phyloP scores from a whole-genome alignment of 2,113 vertebrate genomes.

The Rutilus rutilus region DNA sequence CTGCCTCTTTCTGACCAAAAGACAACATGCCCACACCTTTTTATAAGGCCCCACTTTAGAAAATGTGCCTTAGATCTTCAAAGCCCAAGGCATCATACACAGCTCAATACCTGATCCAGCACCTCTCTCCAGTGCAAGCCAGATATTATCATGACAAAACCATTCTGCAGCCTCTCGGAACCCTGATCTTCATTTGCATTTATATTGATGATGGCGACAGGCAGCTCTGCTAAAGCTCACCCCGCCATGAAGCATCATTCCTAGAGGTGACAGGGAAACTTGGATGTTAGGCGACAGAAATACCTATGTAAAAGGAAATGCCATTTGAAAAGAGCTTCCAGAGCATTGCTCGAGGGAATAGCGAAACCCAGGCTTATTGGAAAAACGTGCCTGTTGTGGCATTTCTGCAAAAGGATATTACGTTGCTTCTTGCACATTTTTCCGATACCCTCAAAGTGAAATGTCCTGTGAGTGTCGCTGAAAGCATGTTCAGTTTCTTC shows the following conservation, averaged over 20 bases:
- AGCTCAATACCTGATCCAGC: constrained; percentile 60
- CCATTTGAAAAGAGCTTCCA: constrained; percentile 37
- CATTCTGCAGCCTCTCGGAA: constrained; percentile 54
- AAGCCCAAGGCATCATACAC: constrained; percentile 63
- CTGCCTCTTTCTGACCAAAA: constrained; percentile 41
- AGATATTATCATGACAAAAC: constrained; percentile 73
- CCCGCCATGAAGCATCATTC: constrained; percentile 51
- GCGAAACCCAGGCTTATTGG: background rate
- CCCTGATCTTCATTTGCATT: constrained; percentile 67
- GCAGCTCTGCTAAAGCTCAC: constrained; percentile 55
- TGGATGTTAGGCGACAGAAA: constrained; percentile 48
- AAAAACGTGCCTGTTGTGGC: background rate
- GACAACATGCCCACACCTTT: constrained; percentile 59
- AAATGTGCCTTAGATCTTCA: constrained; percentile 69
- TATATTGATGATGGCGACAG: constrained; percentile 64
- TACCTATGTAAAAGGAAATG: constrained; percentile 43
- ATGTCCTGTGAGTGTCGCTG: background rate
- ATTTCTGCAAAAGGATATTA: background rate
- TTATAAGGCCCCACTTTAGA: constrained; percentile 66
- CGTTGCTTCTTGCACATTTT: background rate
- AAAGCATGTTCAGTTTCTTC: background rate
- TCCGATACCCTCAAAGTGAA: background rate
- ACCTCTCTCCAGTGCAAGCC: constrained; percentile 62
- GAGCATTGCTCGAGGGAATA: constrained; percentile 2
- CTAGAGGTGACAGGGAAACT: constrained; percentile 49